These are phyloP conservation scores for Tauraco hartlaubi DNA, from an alignment of 2,797 vertebrate species.

Conservation along the genomic window DNA sequence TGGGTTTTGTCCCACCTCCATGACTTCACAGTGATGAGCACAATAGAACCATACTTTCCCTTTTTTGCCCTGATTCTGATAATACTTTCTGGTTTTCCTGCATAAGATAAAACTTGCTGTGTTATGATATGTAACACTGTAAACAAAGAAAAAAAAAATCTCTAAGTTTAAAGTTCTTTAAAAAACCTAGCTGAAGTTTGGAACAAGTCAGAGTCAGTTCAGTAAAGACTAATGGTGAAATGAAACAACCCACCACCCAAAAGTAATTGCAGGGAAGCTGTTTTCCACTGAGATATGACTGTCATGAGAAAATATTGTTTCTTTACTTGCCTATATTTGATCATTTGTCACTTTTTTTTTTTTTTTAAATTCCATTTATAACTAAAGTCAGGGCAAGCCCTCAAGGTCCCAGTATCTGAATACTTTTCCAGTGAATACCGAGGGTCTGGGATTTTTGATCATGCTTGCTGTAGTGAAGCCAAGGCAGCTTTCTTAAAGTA, in stretches of 20 bases:
- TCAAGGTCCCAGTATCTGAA: neutral
- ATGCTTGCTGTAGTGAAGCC: neutral
- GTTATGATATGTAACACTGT: neutral
- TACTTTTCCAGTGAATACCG: neutral
- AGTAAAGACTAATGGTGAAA: neutral
- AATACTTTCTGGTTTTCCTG: neutral
- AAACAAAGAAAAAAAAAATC: neutral
- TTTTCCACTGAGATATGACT: neutral
- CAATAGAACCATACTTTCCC: neutral
- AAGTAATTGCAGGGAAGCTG: neutral
- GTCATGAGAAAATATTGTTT: neutral
- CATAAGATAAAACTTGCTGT: neutral
- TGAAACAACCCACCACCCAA: neutral
- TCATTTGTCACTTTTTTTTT: neutral
- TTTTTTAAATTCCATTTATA: neutral
- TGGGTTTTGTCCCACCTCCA: conserved; percentile 2
- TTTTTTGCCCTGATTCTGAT: neutral
- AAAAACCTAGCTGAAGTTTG: neutral
- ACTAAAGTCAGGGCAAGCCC: neutral
- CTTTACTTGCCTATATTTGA: conserved; percentile 1
- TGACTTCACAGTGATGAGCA: neutral
- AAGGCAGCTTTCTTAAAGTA: neutral
- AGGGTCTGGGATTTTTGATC: neutral
- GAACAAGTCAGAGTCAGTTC: neutral
- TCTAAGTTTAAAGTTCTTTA: neutral